Conservation (phyloP, 2,888 invertebrate genomes). For the Pachydiplax longipennis region DNA sequence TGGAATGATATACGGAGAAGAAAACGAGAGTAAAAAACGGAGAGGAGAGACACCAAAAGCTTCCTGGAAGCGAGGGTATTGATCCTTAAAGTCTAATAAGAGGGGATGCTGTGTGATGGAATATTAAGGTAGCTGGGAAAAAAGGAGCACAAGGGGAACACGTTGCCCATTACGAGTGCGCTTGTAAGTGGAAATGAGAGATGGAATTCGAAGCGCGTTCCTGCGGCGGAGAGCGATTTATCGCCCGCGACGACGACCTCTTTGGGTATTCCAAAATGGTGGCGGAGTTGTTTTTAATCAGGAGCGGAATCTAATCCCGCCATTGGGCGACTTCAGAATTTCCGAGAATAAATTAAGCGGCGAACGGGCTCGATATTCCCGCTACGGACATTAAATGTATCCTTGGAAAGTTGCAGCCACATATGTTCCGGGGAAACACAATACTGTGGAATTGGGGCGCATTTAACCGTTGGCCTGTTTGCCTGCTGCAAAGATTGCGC, state of each 20-base stretch:
- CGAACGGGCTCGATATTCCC: too few relatives aligned
- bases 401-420: too few relatives aligned
- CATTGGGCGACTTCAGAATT: too few relatives aligned
- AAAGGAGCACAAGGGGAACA: not conserved
- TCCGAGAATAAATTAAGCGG: too few relatives aligned
- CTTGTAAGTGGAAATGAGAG: not conserved
- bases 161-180: not conserved
- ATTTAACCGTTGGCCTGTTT: too few relatives aligned
- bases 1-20: not conserved
- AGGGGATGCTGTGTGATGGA: not conserved
- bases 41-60: slow-evolving; percentile 10
- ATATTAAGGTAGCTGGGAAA: not conserved
- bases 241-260: not conserved
- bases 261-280: not conserved
- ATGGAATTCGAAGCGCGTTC: not conserved
- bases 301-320: too few relatives aligned
- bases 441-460: too few relatives aligned
- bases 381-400: too few relatives aligned
- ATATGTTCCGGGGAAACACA: too few relatives aligned
- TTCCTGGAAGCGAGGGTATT: slow-evolving; percentile 32
- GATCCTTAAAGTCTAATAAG: slow-evolving; percentile 34
- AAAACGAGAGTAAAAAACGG: not conserved
- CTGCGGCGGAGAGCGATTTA: not conserved
- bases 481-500: too few relatives aligned
- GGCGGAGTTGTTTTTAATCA: too few relatives aligned